Base-by-base conservation (phyloP, 2,113 vertebrate species). In the Salvelinus namaycush region DNA sequence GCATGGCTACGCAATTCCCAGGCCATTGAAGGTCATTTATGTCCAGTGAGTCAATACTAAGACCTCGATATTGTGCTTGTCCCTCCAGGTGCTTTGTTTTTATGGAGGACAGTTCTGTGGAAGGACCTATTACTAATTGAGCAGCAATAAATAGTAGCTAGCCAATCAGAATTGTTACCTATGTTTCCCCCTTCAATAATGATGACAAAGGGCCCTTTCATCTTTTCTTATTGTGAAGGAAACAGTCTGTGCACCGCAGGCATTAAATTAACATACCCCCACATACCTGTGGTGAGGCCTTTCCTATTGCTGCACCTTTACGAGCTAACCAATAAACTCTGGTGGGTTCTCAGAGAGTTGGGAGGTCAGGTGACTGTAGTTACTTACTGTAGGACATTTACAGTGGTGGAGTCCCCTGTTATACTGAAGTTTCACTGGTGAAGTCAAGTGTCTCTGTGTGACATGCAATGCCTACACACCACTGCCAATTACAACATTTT, bases 141-240 rank as follows among this genome's bases (percentile, higher is more conserved):
- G 24, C 20, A 73, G 2, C 1, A 29, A 71, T 79, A 75, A 84
- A 57, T 60, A 81, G 57, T 64, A 57, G 77, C 54, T 71, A 29
- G 14, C 13, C 29, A 49, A 73, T 26, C 34, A 73, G 44, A 84
- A 62, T 31, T 34, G 74, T 83, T 84, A 83, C 79, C 67, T 71
- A 69, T 65, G 73, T 79, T 75, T 74, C 49, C 68, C 44, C 66
- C 66, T 87, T 79, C n/a, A 51, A 12, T 44, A 24, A 71, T 72
- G 74, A 88, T 85, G 85, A 90, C 74, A 87, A 68, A 74, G 81
- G 76, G 4, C 27, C 65, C 87, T 90, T 91, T 92, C 83, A 90
- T 89, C 83, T 86, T 86, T 83, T 91, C 83, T 85, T 70, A 91
- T 89, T 88, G 34, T 9, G 75, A 69, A 70, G 77, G 84, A 87